Conservation (phyloP, 2,888 invertebrate species). For the Plagodis pulveraria region DNA sequence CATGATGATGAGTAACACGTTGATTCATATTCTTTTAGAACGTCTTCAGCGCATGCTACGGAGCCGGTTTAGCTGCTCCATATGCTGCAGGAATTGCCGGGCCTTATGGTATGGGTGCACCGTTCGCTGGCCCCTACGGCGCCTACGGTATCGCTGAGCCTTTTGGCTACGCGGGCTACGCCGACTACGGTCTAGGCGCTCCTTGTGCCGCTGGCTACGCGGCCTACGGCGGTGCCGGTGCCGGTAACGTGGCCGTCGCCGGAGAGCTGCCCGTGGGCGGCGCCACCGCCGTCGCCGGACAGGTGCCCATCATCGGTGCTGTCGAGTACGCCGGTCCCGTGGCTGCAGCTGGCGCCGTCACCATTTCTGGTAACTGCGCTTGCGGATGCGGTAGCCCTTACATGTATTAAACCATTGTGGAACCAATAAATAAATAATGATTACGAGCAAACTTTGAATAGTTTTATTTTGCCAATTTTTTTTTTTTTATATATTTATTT, state of each 20-base stretch:
- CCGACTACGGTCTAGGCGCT: slow-evolving; percentile 16
- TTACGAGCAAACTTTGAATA: too few species aligned
- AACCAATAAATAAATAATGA: too few species aligned
- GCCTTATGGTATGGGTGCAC: not conserved
- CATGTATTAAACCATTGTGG: not conserved
- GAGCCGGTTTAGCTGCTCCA: slow-evolving; percentile 1
- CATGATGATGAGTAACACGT: too few species aligned
- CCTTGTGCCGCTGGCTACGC: slow-evolving; percentile 20
- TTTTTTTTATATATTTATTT: too few species aligned
- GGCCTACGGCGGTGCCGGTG: slow-evolving; percentile 20
- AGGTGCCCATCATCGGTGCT: slow-evolving; percentile 47
- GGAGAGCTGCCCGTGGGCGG: slow-evolving; percentile 51
- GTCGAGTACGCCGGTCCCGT: slow-evolving; percentile 43
- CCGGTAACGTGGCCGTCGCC: slow-evolving; percentile 41
- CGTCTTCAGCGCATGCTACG: slow-evolving; percentile 13
- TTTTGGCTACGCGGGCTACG: slow-evolving; percentile 20
- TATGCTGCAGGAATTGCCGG: not conserved
- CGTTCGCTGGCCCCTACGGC: slow-evolving; percentile 1
- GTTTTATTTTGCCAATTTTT: too few species aligned
- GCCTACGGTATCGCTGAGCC: slow-evolving; percentile 26
- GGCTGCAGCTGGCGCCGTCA: slow-evolving; percentile 42
- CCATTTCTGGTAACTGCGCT: slow-evolving; percentile 39
- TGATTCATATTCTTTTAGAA: slow-evolving; percentile 8
- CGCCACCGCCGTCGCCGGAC: slow-evolving; percentile 40
- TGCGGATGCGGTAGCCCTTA: slow-evolving; percentile 28